Base-by-base conservation (phyloP, 2,797 vertebrate genomes). In the Galago senegalensis region DNA sequence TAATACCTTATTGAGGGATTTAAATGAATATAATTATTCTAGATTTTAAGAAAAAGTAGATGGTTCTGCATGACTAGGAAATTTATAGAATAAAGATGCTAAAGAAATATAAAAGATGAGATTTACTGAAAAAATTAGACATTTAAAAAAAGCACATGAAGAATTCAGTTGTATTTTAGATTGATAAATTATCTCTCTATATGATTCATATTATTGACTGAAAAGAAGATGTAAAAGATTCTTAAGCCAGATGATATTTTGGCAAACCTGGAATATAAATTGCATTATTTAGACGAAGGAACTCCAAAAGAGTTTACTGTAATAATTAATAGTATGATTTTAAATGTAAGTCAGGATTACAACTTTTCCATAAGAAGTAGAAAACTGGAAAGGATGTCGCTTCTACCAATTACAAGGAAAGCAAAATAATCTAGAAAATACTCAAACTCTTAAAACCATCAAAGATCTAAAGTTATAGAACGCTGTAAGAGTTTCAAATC, bases 21-120 rank as follows among this genome's bases (percentile, higher is more conserved):
- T 72, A 89, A 94, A 76, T 81, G 13, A 86, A 85, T 90, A 46
- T 7, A 77, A n/a, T 88, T 84, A 85, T 92, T 95, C 65, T 88
- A 65, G 2, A 53, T 92, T 81, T 37, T 31, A 92, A 80, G 29
- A 84, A 25, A 27, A 87, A 89, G 46, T 85, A 49, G 14, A 8
- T 75, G 7, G 3, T 70, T 72, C 37, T 46, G 56, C 10, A 37
- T 76, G 10, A 3, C 67, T 90, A 9, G 3, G 12, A 70, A 61
- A 77, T 49, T 46, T 80, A 67, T 61, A 49, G 16, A 89, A 20
- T 70, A 60, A 73, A 20, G 40, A 85, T 94, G 37, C 60, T 92
- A 46, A 91, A 87, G 2, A 7, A 85, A 65, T 53, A 31, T 69
- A 13, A 53, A 75, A 88, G 2, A 67, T 61, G 23, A 91, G 8